Evolutionary conservation across 2,797 vertebrate genomes (phyloP), one percentile per base, ranked within the genome.

Genomic region (Amphiprion clarkii): DNA sequence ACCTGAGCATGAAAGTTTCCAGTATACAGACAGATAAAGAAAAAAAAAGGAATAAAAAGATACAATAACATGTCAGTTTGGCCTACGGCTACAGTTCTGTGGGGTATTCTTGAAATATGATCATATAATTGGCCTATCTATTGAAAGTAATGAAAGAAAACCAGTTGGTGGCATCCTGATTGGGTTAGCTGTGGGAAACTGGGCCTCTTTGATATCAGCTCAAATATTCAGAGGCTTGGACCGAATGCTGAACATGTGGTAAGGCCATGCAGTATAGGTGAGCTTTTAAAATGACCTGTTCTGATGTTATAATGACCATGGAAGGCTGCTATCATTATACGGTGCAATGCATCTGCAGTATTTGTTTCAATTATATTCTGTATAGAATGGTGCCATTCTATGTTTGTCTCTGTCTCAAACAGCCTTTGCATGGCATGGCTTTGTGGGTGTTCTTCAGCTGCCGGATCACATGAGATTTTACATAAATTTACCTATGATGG

Each of bases 1-100:
- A 90, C 88, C 89, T 89, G 89, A 53, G 46, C 71, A 85, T 79
- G 65, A 83, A 84, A 79, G 82, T 71, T 52, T 72, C 29, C 48
- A 83, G 13, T 60, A 62, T 79, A 29, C 16, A 59, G 66, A 73
- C 62, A 84, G 78, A 74, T 69, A 55, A 56, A 74, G 33, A 53
- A 53, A 23, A 53, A 3, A 54, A 49, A 59, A 65, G 25, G 54
- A 80, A 80, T 52, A 73, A 86, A 78, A 81, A 69, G 79, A 82
- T 71, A 90, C 80, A 87, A 83, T 86, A 84, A 82, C 58, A 57
- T 67, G 71, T 65, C 44, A 65, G 61, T 83, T 83, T 71, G 36
- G 72, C 81, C 82, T 57, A 42, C 29, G 76, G 83, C 78, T 70
- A 58, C 46, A 73, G 33, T 71, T 64, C 71, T 76, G 19, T 74